Percentiles rank a stretch among this genome's conserved stretches.
Evolutionary conservation across 2,888 invertebrate genomes (phyloP).

Genomic region (Steinernema carpocapsae): DNA sequence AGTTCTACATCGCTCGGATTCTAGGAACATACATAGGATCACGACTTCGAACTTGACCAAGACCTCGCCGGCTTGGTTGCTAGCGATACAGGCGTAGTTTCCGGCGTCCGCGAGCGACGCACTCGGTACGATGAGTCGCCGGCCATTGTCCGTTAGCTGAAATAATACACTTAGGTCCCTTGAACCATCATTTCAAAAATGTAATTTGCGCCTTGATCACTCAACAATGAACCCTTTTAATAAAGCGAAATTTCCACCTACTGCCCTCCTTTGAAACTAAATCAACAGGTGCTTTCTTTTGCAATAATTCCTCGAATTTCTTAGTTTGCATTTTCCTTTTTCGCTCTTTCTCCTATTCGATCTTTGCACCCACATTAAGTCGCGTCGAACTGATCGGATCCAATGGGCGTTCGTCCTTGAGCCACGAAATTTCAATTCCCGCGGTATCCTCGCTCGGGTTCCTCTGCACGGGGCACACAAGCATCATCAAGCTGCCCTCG

Average conservation of each 20-base stretch:
- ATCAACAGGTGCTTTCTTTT: neutral
- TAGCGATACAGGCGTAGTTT: conserved; percentile 75
- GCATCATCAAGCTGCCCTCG: conserved; percentile 73
- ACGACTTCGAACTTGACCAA: conserved; percentile 74
- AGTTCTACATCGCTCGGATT: conserved; percentile 44
- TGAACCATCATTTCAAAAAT: too few relatives aligned
- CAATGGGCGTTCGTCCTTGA: conserved; percentile 73
- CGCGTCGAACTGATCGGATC: conserved; percentile 56
- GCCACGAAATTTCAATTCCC: conserved; percentile 69
- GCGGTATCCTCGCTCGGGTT: conserved; percentile 44
- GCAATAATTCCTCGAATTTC: too few relatives aligned
- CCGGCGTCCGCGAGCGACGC: conserved; percentile 71
- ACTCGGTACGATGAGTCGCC: conserved; percentile 49
- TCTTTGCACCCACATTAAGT: conserved; percentile 33
- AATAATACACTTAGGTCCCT: conserved; percentile 30
- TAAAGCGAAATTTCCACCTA: conserved; percentile 29
- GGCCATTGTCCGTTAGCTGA: conserved; percentile 59
- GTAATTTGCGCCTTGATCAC: too few relatives aligned
- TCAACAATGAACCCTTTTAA: conserved; percentile 22
- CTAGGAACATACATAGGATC: conserved; percentile 70
- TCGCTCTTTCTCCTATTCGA: too few relatives aligned
- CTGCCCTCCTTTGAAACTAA: neutral
- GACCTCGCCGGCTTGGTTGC: conserved; percentile 76
- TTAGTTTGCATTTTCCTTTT: too few relatives aligned
- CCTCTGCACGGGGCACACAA: conserved; percentile 73